Conservation (phyloP, 2,113 vertebrate genomes). For the Tragelaphus strepsiceros region DNA sequence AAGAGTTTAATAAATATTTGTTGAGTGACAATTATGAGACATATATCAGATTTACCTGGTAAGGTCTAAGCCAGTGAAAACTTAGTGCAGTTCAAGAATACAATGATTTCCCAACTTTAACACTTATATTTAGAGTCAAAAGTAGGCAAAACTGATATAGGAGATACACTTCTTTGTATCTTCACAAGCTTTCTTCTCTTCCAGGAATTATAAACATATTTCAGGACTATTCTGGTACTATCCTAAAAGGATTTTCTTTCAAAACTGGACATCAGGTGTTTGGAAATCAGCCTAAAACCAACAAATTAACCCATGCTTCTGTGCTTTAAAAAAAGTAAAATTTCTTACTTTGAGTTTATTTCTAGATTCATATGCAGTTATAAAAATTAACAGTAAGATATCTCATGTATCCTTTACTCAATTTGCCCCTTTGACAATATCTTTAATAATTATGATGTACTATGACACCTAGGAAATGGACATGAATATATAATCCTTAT, state of each 20-base stretch:
- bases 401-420: background rate
- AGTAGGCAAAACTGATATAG: background rate
- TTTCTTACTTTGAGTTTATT: background rate
- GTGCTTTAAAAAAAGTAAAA: background rate
- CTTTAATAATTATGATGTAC: background rate
- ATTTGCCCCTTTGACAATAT: background rate
- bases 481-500: background rate
- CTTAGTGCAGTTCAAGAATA: background rate
- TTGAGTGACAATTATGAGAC: background rate
- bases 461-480: background rate
- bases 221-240: background rate
- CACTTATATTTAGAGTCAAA: background rate
- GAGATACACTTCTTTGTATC: background rate
- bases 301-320: background rate
- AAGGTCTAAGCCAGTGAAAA: background rate
- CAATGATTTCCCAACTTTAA: background rate
- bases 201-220: background rate
- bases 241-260: background rate
- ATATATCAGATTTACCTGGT: background rate
- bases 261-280: background rate
- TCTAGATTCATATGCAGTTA: background rate
- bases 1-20: background rate
- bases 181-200: background rate
- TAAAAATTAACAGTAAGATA: background rate
- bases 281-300: background rate